Evolutionary conservation across 2,797 vertebrate species (phyloP), one percentile per base, ranked within the genome.

Genomic region (Antennarius maculatus): DNA sequence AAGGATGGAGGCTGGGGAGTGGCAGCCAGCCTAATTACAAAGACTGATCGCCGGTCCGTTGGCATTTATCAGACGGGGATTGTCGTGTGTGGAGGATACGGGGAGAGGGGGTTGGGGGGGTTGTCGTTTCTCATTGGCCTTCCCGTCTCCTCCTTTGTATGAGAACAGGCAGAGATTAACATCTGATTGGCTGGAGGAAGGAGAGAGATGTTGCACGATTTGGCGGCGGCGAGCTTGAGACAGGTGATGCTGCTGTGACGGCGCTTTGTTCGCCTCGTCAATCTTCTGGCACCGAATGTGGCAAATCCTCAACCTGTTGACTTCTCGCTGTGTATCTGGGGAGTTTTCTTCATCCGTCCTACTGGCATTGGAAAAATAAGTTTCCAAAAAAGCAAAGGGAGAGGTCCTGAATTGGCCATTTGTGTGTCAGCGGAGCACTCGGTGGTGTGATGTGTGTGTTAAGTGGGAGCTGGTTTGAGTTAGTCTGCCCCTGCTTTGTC

Each of bases 371-470:
- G 37, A 39, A 61, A 70, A 65, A 54, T 54, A 80, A 69, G 71
- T 34, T 42, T 42, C 13, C 5, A 34, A 34, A 34, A 70, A 80
- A 54, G 50, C 18, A 46, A 74, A 75, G 69, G 62, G 53, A 76
- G 69, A 60, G 54, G 72, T 79, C 55, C 64, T 88, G 85, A 88
- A 89, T 86, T 80, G 88, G 43, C 83, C 80, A 75, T 88, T 86
- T 91, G 86, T 90, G 78, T 85, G 87, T 90, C 87, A 87, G 84
- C 79, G 53, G 77, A 81, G 76, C 69, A 66, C 77, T 85, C 70
- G 56, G 86, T 87, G 85, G 90, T 92, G 89, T 92, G 91, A 91
- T 89, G 85, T 91, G 89, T 87, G 85, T 90, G 88, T 89, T 86
- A 88, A 90, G 89, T 90, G 85, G 83, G 80, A 89, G 87, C 86